phyloP scores from a whole-genome alignment of 2,113 vertebrate genomes.

The Brevimyrus niger region DNA sequence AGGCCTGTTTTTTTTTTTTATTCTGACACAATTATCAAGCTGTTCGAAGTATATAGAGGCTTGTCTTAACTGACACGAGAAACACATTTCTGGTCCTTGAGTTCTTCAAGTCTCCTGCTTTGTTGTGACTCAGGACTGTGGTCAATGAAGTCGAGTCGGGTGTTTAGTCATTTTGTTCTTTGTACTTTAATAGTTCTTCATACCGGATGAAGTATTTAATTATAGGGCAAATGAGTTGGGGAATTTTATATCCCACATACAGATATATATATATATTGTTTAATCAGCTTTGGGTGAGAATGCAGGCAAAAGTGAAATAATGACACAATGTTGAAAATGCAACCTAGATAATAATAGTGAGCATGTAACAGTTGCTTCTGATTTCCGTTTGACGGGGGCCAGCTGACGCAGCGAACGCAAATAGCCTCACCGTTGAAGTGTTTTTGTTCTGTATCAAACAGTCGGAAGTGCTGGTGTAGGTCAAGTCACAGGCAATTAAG shows the following conservation, averaged over 20 bases:
- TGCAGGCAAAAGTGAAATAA: neutral
- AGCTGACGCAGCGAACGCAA: neutral
- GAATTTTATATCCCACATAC: neutral
- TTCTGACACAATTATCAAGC: neutral
- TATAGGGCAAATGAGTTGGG: neutral
- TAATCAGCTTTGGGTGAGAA: neutral
- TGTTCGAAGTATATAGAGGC: neutral
- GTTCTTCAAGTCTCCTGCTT: neutral
- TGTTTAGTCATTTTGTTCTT: neutral
- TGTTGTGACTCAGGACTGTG: neutral
- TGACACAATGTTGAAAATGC: neutral
- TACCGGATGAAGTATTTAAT: neutral
- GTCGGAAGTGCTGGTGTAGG: neutral
- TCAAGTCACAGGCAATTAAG: conserved; percentile 1
- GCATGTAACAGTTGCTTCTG: neutral
- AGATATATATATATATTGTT: neutral
- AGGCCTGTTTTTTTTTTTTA: neutral
- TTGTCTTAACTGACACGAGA: neutral
- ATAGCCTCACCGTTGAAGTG: neutral
- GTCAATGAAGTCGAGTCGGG: neutral
- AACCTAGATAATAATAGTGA: neutral
- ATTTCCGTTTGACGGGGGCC: neutral
- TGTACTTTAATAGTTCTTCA: neutral
- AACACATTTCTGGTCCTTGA: neutral
- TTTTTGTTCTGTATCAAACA: neutral